Evolutionary conservation across 2,888 invertebrate species (phyloP).

Genomic region (Volucella zonaria): DNA sequence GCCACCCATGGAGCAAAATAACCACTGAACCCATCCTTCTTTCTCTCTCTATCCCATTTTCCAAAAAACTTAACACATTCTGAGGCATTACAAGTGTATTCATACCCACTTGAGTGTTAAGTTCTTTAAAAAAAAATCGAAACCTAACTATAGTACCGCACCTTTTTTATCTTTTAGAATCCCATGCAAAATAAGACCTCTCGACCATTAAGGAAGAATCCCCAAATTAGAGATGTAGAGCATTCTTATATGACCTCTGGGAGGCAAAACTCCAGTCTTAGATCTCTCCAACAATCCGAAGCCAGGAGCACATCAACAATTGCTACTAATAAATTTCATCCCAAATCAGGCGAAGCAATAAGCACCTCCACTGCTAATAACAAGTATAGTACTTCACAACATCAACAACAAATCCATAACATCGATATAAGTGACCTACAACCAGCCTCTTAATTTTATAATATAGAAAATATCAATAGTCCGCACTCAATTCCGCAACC

Average conservation of each 20-base stretch:
- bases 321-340: conserved; percentile 2
- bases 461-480: neutral
- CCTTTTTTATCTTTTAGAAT: no score
- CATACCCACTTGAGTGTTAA: no score
- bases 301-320: conserved; percentile 3
- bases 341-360: conserved; percentile 3
- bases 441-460: neutral
- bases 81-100: no score
- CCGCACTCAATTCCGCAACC: neutral
- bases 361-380: conserved; percentile 4
- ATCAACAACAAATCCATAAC: conserved; percentile 5
- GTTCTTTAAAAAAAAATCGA: no score
- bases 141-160: neutral
- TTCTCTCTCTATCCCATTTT: no score
- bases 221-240: neutral
- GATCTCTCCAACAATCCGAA: neutral
- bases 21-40: no score
- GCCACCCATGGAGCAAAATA: no score
- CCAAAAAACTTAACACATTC: no score
- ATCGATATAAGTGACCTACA: neutral
- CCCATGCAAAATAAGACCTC: neutral
- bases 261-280: neutral
- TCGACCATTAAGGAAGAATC: conserved; percentile 1
- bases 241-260: conserved; percentile 1
- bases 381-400: neutral